Evolutionary conservation across 2,113 vertebrate species (phyloP).

Genomic region (Clinocottus analis): DNA sequence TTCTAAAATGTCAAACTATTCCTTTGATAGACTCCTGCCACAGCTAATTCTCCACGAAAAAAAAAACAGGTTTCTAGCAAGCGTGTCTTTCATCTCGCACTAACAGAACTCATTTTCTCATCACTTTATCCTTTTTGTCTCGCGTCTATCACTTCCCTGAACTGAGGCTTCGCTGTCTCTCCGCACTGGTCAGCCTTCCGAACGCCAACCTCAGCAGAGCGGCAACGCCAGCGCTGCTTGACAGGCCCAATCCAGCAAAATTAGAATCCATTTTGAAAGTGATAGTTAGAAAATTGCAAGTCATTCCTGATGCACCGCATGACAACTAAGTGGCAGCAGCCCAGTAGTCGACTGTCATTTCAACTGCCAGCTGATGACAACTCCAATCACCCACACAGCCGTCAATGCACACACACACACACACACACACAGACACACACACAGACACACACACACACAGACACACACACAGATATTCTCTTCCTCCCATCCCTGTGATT

Average conservation of each 20-base stretch:
- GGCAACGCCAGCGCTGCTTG: conserved; percentile 62
- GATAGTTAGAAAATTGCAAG: conserved; percentile 84
- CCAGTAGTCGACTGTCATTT: conserved; percentile 77
- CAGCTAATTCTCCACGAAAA: background rate
- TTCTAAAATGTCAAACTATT: background rate
- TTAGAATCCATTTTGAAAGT: conserved; percentile 82
- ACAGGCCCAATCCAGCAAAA: conserved; percentile 76
- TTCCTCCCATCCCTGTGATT: conserved; percentile 62
- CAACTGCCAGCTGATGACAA: conserved; percentile 76
- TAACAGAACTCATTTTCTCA: conserved; percentile 25
- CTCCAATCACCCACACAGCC: conserved; percentile 71
- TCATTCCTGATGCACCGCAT: conserved; percentile 78
- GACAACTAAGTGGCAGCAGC: conserved; percentile 78
- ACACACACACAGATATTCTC: conserved; percentile 25
- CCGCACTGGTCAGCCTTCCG: conserved; percentile 53
- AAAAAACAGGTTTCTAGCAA: background rate
- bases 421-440: conserved; percentile 12
- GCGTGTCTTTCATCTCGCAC: background rate
- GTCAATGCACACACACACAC: conserved; percentile 30
- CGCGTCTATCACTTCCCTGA: conserved; percentile 21
- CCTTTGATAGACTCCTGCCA: background rate
- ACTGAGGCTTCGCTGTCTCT: conserved; percentile 38
- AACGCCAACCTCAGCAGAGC: conserved; percentile 52
- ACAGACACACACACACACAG: conserved; percentile 8
- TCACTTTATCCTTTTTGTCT: conserved; percentile 22